phyloP scores from a whole-genome alignment of 2,888 invertebrate genomes.

The Macaria liturata region DNA sequence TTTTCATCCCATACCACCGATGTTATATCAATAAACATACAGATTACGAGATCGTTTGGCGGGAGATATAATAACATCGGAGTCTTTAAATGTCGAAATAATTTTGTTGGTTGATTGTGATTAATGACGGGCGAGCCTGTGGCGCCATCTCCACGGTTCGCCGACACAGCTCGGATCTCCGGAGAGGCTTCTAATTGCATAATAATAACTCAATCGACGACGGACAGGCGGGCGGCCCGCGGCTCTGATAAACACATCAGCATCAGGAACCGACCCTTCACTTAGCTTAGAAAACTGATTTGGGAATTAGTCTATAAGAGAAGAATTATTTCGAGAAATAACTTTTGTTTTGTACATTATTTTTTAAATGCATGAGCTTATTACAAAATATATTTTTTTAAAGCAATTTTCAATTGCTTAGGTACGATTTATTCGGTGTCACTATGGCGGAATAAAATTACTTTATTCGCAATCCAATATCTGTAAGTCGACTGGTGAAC shows the following conservation, averaged over 20 bases:
- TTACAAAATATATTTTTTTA: no score
- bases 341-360: no score
- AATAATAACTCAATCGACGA: conserved; percentile 77
- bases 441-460: no score
- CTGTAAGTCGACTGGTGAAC: no score
- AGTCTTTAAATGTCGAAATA: conserved; percentile 76
- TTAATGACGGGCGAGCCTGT: conserved; percentile 71
- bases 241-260: conserved; percentile 42
- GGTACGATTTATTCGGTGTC: no score
- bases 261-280: conserved; percentile 16
- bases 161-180: conserved; percentile 49
- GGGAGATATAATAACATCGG: conserved; percentile 65
- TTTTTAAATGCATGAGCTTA: no score
- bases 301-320: no score
- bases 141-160: conserved; percentile 55
- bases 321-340: no score
- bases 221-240: conserved; percentile 44
- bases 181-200: conserved; percentile 70
- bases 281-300: neutral
- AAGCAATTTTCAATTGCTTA: no score
- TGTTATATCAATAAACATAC: conserved; percentile 47
- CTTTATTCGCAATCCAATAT: no score
- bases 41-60: conserved; percentile 54
- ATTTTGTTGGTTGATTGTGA: conserved; percentile 79
- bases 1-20: conserved; percentile 38